Evolutionary conservation across 2,888 invertebrate genomes (phyloP), one percentile per base, ranked within the genome.

Genomic region (Creontiades dilutus): DNA sequence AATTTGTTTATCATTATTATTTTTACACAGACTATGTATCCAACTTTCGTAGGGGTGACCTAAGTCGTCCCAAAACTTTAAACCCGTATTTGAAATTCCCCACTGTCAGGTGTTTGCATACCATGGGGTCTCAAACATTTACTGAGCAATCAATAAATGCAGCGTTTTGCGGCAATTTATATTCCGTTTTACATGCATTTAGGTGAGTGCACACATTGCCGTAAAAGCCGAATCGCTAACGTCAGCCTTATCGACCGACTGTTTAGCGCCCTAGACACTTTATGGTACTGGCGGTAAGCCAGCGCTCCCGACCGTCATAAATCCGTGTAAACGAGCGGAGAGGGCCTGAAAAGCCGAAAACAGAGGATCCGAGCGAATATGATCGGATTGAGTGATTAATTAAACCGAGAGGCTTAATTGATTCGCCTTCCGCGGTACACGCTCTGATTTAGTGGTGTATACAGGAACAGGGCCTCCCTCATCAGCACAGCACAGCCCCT

Each of bases 311-410:
- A 23, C 9, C 27, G 23, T 23, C 68, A 68, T 68, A 68, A 68
- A 68, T 68, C 68, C 68, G 68, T 19, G 68, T 68, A 68, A 68
- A 68, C 68, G 68, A 68, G 68, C 27, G 23, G 27, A 68, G 23
- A 23, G 68, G 68, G 68, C 68, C 13, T 13, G 12, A 68, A 68
- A 68, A 68, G 68, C 68, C 68, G 19, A 23, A 13, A 27, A 19
- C 11, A 27, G 68, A 68, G 57, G 16, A 57, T n/a, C 7, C n/a
- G 5, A n/a, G 68, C 68, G 68, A 68, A 68, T 68, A 68, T 68
- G 68, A 68, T 68, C 68, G 68, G 68, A 68, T 68, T 68, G 68
- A 68, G 68, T 68, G 68, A 68, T 68, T 68, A 68, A 68, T 68
- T 68, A 68, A 68, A 23, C 19, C 68, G 68, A 68, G 61, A 19